A percentile compares a stretch with the other conserved stretches of the same genome.
Evolutionary conservation across 2,888 invertebrate genomes (phyloP).

Genomic region (Nemoura dubitans): DNA sequence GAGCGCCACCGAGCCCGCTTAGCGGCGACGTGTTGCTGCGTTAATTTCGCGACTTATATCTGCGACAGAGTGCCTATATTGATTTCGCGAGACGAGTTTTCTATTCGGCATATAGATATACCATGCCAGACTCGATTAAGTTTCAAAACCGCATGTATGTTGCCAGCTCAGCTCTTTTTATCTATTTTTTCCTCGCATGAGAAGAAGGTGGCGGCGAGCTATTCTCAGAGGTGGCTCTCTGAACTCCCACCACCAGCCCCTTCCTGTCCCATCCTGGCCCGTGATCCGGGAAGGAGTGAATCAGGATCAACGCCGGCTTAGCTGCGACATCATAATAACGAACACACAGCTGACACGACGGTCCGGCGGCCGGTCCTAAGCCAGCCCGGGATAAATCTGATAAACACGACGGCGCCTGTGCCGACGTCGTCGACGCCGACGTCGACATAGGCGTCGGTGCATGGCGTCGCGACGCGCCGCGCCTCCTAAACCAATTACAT

Average conservation of each 20-base stretch:
- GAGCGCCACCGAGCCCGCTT: neutral
- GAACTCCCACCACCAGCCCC: neutral
- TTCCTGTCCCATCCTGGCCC: neutral
- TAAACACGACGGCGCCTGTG: conserved; percentile 17
- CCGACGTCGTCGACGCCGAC: neutral
- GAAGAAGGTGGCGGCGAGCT: neutral
- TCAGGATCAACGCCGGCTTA: conserved; percentile 27
- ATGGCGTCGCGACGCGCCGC: neutral
- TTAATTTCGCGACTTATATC: conserved; percentile 24
- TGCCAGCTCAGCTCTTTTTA: neutral
- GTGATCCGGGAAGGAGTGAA: neutral
- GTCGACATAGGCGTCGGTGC: neutral
- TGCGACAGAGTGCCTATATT: neutral
- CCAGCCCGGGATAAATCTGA: conserved; percentile 27
- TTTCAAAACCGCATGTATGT: neutral
- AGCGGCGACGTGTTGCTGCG: conserved; percentile 13
- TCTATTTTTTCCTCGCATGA: neutral
- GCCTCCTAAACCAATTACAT: conserved; percentile 28
- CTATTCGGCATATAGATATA: neutral
- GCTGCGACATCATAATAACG: conserved; percentile 24
- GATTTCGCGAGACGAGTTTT: conserved; percentile 1
- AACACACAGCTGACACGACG: conserved; percentile 9
- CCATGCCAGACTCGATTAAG: neutral
- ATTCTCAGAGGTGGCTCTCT: neutral
- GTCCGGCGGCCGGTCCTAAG: conserved; percentile 18